Conservation (phyloP, 2,113 vertebrate genomes). For the Platanista minor region DNA sequence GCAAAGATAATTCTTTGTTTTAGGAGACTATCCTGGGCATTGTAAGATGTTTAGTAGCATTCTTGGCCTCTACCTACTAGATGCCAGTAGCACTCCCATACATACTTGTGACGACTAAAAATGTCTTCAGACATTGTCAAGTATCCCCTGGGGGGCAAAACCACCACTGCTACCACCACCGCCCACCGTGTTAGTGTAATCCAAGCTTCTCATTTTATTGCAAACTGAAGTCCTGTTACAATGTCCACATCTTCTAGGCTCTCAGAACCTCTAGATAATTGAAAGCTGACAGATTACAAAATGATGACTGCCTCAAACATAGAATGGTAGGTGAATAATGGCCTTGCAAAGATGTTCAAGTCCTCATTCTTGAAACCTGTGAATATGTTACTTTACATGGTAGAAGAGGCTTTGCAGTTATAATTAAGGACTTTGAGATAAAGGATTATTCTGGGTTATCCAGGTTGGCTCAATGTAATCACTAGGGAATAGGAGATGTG, state of each 20-base stretch:
- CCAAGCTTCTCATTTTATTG: not conserved
- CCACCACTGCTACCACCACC: not conserved
- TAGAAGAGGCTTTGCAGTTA: not conserved
- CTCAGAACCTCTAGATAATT: not conserved
- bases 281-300: not conserved
- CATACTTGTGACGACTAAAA: not conserved
- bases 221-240: not conserved
- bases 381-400: not conserved
- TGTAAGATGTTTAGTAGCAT: not conserved
- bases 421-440: not conserved
- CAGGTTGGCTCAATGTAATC: no score
- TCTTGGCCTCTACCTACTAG: not conserved
- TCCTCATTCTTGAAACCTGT: not conserved
- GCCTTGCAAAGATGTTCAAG: not conserved
- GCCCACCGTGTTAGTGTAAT: not conserved
- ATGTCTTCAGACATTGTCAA: not conserved
- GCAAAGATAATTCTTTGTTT: not conserved
- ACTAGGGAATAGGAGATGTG: not conserved
- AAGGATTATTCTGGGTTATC: not conserved
- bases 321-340: not conserved
- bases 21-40: not conserved
- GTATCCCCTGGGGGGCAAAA: not conserved
- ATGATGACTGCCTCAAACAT: not conserved
- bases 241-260: not conserved
- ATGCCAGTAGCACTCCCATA: not conserved